Percentiles rank a stretch among this genome's conserved stretches.
Evolutionary conservation across 2,888 invertebrate genomes (phyloP).

Genomic region (Drosophila mimetica): DNA sequence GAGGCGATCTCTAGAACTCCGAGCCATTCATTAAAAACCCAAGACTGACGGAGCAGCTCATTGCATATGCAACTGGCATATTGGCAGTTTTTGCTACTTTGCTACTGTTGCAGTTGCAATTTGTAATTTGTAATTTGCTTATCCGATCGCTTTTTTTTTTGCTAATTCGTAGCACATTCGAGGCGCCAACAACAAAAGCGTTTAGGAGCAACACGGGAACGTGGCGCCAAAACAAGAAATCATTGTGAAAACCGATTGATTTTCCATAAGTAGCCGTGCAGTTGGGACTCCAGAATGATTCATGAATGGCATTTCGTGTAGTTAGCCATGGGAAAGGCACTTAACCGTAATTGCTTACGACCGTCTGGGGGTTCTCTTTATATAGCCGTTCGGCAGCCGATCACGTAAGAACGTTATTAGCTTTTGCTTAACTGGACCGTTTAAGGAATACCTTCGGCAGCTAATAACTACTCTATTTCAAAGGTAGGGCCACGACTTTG

Average conservation of each 20-base stretch:
- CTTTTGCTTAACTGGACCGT: constrained; percentile 3
- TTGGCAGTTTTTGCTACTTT: constrained; percentile 29
- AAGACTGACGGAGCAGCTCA: constrained; percentile 55
- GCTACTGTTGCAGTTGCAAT: constrained; percentile 24
- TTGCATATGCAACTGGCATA: constrained; percentile 64
- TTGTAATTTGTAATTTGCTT: constrained; percentile 66
- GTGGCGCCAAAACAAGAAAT: constrained; percentile 55
- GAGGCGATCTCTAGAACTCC: too few species aligned
- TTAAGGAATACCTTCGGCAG: constrained; percentile 5
- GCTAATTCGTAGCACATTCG: constrained; percentile 79
- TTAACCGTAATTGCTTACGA: constrained; percentile 48
- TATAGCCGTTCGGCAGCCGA: constrained; percentile 9
- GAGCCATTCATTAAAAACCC: constrained; percentile 70
- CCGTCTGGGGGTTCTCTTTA: constrained; percentile 19
- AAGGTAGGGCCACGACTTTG: background rate
- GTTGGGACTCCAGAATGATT: constrained; percentile 51
- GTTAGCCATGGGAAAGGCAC: constrained; percentile 31
- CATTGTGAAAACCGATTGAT: constrained; percentile 37
- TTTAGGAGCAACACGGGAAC: constrained; percentile 10
- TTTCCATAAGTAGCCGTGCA: constrained; percentile 43
- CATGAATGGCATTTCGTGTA: constrained; percentile 55
- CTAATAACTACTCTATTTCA: background rate
- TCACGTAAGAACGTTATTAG: constrained; percentile 20
- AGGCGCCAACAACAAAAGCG: constrained; percentile 73
- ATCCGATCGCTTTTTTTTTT: constrained; percentile 82